Base-by-base conservation (phyloP, 2,888 invertebrate species). In the Eristalinus sepulchralis region DNA sequence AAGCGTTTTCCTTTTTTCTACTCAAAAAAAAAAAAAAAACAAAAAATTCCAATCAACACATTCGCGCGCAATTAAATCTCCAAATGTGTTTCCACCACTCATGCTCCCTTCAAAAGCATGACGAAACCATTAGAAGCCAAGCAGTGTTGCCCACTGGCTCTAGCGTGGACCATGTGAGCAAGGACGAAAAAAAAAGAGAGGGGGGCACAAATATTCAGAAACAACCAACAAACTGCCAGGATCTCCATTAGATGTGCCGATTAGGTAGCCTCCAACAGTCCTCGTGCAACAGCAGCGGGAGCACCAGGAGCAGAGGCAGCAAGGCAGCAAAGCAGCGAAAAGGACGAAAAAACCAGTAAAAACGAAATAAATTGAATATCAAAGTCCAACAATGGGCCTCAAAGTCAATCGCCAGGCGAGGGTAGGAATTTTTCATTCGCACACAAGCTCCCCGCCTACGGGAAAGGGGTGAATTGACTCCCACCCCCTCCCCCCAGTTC, bases 1-100 rank as follows among this genome's bases (percentile, higher is more conserved):
- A 76, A 76, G 66, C 47, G 47, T 17, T 6, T 47, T n/a, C 6
- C 1, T 27, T 27, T 27, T 5, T 27, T 27, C 27, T 27, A 5
- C 27, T 27, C n/a, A n/a, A n/a, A n/a, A n/a, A n/a, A n/a, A n/a
- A n/a, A n/a, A n/a, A 47, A 4, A 53, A 33, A 63, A 62, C 17
- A 59, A 72, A 63, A 80, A 71, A 77, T 33, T 64, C 77, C 85
- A 85, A 85, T 85, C 81, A 85, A 82, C 85, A 85, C 81, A 85
- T 73, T 81, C 82, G 81, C 77, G 84, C 72, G 71, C 85, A 85
- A 85, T 85, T 85, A 73, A 85, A 85, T 81, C 85, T 70, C 72
- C 72, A 78, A 72, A 67, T 64, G 33, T 64, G 33, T n/a, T 68
- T 70, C 63, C 55, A 59, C 36, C 57, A 64, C 4, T 1, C 27